These are phyloP conservation scores for Euplagia quadripunctaria DNA, from an alignment of 2,888 invertebrate genomes.

Conservation along the genomic window DNA sequence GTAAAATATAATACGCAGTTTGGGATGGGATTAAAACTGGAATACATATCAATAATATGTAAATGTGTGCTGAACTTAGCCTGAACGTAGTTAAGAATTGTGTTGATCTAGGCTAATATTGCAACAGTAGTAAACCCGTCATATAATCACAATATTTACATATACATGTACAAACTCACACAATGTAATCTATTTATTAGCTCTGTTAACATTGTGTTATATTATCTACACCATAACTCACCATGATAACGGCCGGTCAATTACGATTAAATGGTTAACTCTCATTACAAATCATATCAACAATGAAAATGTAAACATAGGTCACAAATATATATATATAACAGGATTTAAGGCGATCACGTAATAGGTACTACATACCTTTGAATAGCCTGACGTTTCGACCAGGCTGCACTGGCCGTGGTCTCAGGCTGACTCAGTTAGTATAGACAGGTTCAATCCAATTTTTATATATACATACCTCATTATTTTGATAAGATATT, in stretches of 20 bases:
- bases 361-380: too few relatives aligned
- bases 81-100: slow-evolving; percentile 28
- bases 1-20: neutral
- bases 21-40: neutral
- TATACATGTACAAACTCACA: slow-evolving; percentile 51
- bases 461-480: neutral
- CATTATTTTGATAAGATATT: neutral
- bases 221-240: slow-evolving; percentile 64
- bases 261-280: slow-evolving; percentile 64
- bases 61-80: slow-evolving; percentile 28
- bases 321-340: too few relatives aligned
- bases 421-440: too few relatives aligned
- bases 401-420: too few relatives aligned
- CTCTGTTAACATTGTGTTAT: slow-evolving; percentile 63
- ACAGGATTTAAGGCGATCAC: too few relatives aligned
- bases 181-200: slow-evolving; percentile 59
- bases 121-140: slow-evolving; percentile 60
- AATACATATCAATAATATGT: slow-evolving; percentile 11
- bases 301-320: slow-evolving; percentile 22
- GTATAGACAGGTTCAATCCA: neutral
- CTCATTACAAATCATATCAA: slow-evolving; percentile 66
- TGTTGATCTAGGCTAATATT: slow-evolving; percentile 61
- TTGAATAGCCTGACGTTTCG: too few relatives aligned
- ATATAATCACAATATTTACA: slow-evolving; percentile 44
- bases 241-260: slow-evolving; percentile 59